Evolutionary conservation across 2,888 invertebrate species (phyloP), one percentile per base, ranked within the genome.

Genomic region (Sericinus montela): DNA sequence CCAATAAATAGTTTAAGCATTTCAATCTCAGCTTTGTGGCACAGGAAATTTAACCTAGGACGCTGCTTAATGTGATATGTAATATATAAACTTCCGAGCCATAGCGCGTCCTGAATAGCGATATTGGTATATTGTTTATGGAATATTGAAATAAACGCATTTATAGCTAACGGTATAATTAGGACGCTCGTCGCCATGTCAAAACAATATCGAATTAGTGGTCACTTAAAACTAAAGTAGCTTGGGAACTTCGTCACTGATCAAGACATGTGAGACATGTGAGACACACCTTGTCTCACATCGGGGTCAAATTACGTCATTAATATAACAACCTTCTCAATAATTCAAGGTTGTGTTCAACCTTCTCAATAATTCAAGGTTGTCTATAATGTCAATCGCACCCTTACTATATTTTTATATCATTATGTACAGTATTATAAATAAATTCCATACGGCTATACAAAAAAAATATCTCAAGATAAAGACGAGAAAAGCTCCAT

Each of bases 301-400:
- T 37, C 32, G 44, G 46, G 41, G 40, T 50, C 32, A 23, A 30
- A 39, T 49, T 37, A 14, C 35, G 48, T 51, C 48, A 54, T 42
- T n/a, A 40, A 28, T 25, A 53, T 25, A 25, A 25, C 40, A 44
- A 50, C 52, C 49, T 51, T 43, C 38, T 11, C 10, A 29, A 8
- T 30, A 25, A 35, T 19, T 3, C 44, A 49, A 49, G 39, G 44
- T 44, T 16, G 28, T 25, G 23, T 37, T n/a, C 28, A 14, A 9
- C 11, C 29, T 29, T 13, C 13, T 41, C 32, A 15, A 8, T 30
- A 25, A 35, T 19, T 3, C 44, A 49, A 49, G 39, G 44, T 44
- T 16, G 28, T 25, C 15, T 37, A n/a, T 19, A 14, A 9, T n/a
- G 30, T 32, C 28, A 3, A 39, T 14, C 11, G 37, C 29, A 13